Conservation (phyloP, 64 coral and sea anemone genomes). For the Cladopsammia gracilis region DNA sequence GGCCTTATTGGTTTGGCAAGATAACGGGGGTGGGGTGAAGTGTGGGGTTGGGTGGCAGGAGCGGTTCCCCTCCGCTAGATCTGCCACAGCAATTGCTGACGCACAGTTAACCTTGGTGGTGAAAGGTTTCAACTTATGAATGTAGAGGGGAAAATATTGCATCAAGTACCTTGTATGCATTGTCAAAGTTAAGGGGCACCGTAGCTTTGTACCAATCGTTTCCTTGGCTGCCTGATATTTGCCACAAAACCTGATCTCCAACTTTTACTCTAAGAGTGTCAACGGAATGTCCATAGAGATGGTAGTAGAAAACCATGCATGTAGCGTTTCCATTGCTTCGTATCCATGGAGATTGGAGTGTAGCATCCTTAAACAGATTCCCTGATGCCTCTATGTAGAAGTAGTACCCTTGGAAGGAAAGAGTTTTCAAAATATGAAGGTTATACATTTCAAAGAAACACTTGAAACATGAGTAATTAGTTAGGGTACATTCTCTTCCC, state of each 20-base stretch:
- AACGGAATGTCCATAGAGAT: slow-evolving; percentile 73
- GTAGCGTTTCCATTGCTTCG: slow-evolving; percentile 62
- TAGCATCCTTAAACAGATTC: slow-evolving; percentile 28
- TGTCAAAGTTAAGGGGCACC: slow-evolving; percentile 58
- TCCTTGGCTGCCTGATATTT: slow-evolving; percentile 80
- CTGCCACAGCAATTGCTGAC: too few species aligned
- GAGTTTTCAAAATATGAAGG: too few species aligned
- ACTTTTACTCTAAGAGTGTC: slow-evolving; percentile 54
- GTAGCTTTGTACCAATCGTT: slow-evolving; percentile 87
- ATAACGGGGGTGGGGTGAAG: too few species aligned
- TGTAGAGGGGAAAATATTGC: too few species aligned
- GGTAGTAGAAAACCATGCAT: slow-evolving; percentile 86
- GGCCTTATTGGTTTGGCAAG: too few species aligned
- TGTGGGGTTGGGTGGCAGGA: too few species aligned
- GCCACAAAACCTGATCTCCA: slow-evolving; percentile 61
- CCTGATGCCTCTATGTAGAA: slow-evolving; percentile 78
- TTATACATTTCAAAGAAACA: too few species aligned
- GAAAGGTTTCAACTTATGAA: too few species aligned
- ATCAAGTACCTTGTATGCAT: slow-evolving; percentile 54
- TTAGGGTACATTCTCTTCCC: too few species aligned
- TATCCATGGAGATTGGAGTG: slow-evolving; percentile 69
- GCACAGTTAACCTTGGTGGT: too few species aligned
- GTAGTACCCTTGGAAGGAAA: slow-evolving; percentile 66
- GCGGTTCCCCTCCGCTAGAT: too few species aligned
- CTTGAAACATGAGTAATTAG: too few species aligned